phyloP scores from a whole-genome alignment of 2,113 vertebrate genomes.

The Rhegmatorhina hoffmannsi region DNA sequence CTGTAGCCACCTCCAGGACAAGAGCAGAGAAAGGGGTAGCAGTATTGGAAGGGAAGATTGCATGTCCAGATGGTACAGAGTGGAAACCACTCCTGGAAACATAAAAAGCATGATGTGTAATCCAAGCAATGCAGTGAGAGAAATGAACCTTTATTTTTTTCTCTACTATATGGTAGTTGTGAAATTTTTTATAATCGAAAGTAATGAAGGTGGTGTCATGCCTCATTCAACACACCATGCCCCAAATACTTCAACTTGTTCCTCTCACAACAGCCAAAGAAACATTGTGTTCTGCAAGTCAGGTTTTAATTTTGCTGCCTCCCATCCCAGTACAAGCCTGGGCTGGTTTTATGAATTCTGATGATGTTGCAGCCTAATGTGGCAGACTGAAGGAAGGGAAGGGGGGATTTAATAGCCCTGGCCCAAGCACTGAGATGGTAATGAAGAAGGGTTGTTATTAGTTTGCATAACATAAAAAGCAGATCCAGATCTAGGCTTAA shows the following conservation, averaged over 20 bases:
- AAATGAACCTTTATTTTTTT: background rate
- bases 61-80: accelerated
- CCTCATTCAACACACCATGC: background rate
- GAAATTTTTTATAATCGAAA: background rate
- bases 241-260: background rate
- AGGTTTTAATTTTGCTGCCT: background rate
- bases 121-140: background rate
- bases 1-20: background rate
- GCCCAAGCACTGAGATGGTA: background rate
- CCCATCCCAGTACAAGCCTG: background rate
- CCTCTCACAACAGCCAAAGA: background rate
- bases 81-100: background rate
- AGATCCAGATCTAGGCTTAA: background rate
- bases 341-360: background rate
- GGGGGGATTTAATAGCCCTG: background rate
- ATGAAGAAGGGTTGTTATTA: conserved; percentile 16
- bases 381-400: background rate
- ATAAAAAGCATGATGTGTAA: background rate
- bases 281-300: background rate
- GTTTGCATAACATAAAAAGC: conserved; percentile 22
- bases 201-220: background rate
- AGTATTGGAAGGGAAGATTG: background rate
- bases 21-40: background rate
- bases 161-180: background rate
- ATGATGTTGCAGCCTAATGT: background rate